phyloP scores from a whole-genome alignment of 2,797 vertebrate genomes.

The Margarornis squamiger region DNA sequence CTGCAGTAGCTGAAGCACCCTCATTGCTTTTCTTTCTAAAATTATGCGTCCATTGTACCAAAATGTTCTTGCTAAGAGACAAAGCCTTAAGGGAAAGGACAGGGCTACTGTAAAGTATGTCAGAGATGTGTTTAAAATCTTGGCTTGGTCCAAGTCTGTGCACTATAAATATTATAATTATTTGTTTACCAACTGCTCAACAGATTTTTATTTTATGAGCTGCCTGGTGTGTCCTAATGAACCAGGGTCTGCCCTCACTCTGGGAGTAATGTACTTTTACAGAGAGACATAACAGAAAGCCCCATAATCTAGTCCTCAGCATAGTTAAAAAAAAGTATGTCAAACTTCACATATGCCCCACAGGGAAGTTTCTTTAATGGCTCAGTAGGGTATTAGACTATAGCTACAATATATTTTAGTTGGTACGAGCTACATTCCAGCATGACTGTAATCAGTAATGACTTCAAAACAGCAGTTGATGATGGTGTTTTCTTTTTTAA shows the following conservation, averaged over 20 bases:
- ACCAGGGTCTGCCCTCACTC: conserved; percentile 3
- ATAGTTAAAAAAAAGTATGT: not conserved
- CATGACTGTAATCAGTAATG: not conserved
- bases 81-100: not conserved
- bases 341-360: not conserved
- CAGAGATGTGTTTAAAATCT: not conserved
- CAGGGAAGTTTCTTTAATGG: conserved; percentile 11
- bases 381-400: conserved; percentile 17
- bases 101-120: not conserved
- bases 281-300: not conserved
- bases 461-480: not conserved
- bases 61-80: not conserved
- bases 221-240: conserved; percentile 36
- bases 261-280: not conserved
- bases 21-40: not conserved
- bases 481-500: not conserved
- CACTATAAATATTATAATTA: not conserved
- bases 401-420: not conserved
- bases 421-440: conserved; percentile 14
- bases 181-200: conserved; percentile 29
- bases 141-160: not conserved
- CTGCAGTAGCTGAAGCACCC: not conserved
- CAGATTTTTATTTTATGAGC: conserved; percentile 53
- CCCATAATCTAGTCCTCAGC: not conserved
- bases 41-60: fast-evolving